These are phyloP conservation scores for Luperina testacea DNA, from an alignment of 2,888 invertebrate genomes.

Conservation along the genomic window DNA sequence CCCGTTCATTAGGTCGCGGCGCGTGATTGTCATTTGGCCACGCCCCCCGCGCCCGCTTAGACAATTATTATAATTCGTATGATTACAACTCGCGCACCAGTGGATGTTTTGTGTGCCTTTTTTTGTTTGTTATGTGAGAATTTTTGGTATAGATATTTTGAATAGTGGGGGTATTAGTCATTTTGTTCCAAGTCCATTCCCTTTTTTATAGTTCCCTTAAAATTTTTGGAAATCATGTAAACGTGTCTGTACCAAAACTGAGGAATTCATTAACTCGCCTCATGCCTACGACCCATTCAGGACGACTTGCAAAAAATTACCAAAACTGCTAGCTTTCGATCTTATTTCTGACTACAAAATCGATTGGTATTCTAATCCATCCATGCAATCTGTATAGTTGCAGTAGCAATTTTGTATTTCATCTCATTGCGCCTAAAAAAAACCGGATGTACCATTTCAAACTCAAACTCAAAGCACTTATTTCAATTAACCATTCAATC, in stretches of 20 bases:
- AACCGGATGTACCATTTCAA: no score
- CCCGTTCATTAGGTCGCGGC: constrained; percentile 87
- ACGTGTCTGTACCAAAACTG: no score
- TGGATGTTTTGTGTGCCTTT: constrained; percentile 37
- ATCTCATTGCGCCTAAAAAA: no score
- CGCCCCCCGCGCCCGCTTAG: constrained; percentile 82
- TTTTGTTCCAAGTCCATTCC: not conserved
- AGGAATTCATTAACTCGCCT: no score
- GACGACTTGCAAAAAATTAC: no score
- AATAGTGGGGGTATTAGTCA: not conserved
- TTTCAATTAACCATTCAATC: no score
- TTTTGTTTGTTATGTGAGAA: constrained; percentile 52
- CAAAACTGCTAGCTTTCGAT: no score
- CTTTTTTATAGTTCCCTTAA: not conserved
- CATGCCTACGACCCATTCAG: no score
- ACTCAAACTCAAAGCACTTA: no score
- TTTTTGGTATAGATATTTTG: constrained; percentile 36
- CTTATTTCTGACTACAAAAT: not conserved
- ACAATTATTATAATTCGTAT: constrained; percentile 89
- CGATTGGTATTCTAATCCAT: not conserved
- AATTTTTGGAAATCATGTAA: not conserved
- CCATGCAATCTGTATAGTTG: not conserved
- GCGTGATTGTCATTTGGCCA: constrained; percentile 89
- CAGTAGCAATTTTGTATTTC: no score
- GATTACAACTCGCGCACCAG: constrained; percentile 76